A percentile compares a stretch with the other conserved stretches of the same genome.
Evolutionary conservation across 2,888 invertebrate genomes (phyloP).

Genomic region (Diaprepes abbreviatus): DNA sequence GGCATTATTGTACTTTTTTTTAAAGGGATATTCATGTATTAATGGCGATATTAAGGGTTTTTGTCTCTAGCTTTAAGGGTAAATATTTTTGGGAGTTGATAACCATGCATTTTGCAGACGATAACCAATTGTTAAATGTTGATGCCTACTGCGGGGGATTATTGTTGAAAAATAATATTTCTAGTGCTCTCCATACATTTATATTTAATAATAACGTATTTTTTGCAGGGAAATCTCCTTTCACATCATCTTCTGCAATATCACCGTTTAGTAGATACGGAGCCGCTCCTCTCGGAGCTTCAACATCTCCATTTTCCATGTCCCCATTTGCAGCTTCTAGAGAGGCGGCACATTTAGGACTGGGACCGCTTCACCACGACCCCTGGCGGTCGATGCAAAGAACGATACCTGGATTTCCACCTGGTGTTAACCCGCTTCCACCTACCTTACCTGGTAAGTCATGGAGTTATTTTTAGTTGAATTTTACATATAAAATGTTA

Average conservation of each 20-base stretch:
- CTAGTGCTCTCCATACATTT: too few relatives aligned
- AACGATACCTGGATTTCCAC: conserved; percentile 70
- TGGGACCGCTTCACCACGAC: conserved; percentile 73
- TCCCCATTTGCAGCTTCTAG: conserved; percentile 75
- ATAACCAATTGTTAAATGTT: too few relatives aligned
- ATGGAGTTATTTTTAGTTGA: too few relatives aligned
- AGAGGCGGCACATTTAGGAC: conserved; percentile 57
- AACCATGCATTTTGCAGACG: too few relatives aligned
- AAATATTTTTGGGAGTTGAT: too few relatives aligned
- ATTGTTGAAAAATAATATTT: too few relatives aligned
- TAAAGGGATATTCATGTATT: too few relatives aligned
- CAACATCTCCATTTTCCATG: conserved; percentile 77
- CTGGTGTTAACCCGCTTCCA: conserved; percentile 67
- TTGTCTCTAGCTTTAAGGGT: too few relatives aligned
- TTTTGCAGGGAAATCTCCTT: conserved; percentile 59
- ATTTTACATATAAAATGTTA: too few relatives aligned
- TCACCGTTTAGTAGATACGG: conserved; percentile 88
- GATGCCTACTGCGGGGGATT: too few relatives aligned
- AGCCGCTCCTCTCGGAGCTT: conserved; percentile 67
- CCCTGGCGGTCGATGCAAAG: conserved; percentile 80
- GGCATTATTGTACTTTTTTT: too few relatives aligned
- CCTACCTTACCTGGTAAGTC: conserved; percentile 63
- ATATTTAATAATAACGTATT: conserved; percentile 32
- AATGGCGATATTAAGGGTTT: too few relatives aligned
- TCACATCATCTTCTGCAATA: conserved; percentile 74